phyloP scores from a whole-genome alignment of 1,140 invertebrate species.

The Orussus abietinus region DNA sequence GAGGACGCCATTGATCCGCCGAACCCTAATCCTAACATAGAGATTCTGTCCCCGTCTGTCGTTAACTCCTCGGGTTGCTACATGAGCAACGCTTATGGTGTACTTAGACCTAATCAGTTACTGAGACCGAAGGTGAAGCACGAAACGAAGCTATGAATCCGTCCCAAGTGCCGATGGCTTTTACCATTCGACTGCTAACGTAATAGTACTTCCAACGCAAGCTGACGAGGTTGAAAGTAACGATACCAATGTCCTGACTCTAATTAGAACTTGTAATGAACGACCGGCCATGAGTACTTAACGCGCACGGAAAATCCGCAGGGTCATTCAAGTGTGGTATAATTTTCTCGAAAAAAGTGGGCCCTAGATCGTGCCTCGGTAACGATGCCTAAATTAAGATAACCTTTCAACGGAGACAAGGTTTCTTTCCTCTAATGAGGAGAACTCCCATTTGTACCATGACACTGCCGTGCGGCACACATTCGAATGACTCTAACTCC shows the following conservation, averaged over 20 bases:
- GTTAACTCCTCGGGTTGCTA: conserved; percentile 32
- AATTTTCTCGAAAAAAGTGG: background rate
- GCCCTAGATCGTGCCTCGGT: background rate
- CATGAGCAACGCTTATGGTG: conserved; percentile 36
- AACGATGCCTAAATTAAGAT: too few species aligned
- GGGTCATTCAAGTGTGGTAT: background rate
- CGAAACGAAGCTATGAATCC: conserved; percentile 45
- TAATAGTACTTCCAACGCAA: conserved; percentile 2
- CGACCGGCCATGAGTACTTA: background rate
- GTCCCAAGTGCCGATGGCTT: background rate
- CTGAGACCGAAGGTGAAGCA: conserved; percentile 47
- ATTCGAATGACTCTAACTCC: background rate
- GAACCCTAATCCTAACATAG: conserved; percentile 26
- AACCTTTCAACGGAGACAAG: too few species aligned
- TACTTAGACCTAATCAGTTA: conserved; percentile 39
- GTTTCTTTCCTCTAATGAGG: background rate
- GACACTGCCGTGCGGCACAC: background rate
- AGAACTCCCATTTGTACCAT: background rate
- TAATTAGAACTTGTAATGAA: background rate
- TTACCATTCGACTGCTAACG: conserved; percentile 4
- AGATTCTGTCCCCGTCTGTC: conserved; percentile 14
- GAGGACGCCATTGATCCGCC: conserved; percentile 16
- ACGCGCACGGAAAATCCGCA: background rate
- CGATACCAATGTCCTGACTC: background rate
- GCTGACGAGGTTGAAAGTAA: background rate